Base-by-base conservation (phyloP, 2,888 invertebrate genomes). In the Erebia palarica region DNA sequence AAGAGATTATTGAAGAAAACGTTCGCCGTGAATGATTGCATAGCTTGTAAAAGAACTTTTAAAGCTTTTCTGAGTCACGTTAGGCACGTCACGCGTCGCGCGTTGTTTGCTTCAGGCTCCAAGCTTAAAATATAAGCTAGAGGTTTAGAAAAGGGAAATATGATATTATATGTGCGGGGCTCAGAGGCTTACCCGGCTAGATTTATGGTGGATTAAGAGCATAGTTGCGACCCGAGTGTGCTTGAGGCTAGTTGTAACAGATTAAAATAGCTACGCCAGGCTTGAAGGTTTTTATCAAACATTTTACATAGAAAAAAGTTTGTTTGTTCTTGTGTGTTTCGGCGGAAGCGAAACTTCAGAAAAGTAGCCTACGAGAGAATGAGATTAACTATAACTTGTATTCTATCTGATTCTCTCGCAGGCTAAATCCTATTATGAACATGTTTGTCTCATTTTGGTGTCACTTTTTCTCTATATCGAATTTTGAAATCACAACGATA, bases 221-320 rank as follows among this genome's bases (percentile, higher is more conserved):
- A 49, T 63, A 47, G 47, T 47, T 61, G 63, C 16, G 49, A 21
- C 21, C 63, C 21, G 18, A 47, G 63, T 47, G 63, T 16, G 49
- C 63, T 36, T 18, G 44, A 55, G 55, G 61, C 55, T 55, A 63
- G 47, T 47, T 63, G 47, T 27, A 49, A 63, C 49, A 21, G 47
- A 13, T 63, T 63, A 49, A 66, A 70, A 70, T 70, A 55, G 66
- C 66, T 27, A 57, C 58, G 58, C 21, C 18, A 27, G 27, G 53
- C 53, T 55, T 5, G 21, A 58, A 57, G 55, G 18, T 16, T 14
- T 49, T 16, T 57, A 21, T 57, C 11, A 11, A 57, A 57, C 16
- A 8, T 7, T 53, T 53, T n/a, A 53, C 51, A n/a, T 53, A 21
- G 21, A 21, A 21, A 21, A 21, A 21, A 27, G 27, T 27, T 27